A percentile compares a stretch with the other conserved stretches of the same genome.
phyloP scores from a whole-genome alignment of 2,888 invertebrate genomes.

The Cataglyphis rosenhaueri region DNA sequence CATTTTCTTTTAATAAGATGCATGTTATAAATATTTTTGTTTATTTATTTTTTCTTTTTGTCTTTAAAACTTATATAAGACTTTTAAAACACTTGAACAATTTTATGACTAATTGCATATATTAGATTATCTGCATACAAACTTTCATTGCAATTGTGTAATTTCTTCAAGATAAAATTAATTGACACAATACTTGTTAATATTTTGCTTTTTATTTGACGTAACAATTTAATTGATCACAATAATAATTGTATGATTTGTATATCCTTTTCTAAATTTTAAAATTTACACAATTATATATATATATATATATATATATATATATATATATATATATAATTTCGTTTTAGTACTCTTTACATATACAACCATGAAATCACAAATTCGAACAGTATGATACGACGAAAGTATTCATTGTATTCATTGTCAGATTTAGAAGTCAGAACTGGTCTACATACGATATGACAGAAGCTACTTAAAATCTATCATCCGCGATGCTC shows the following conservation, averaged over 20 bases:
- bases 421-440: neutral
- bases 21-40: neutral
- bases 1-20: neutral
- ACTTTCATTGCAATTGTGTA: neutral
- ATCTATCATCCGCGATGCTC: conserved; percentile 36
- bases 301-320: neutral
- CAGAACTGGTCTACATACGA: neutral
- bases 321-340: neutral
- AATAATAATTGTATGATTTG: neutral
- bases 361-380: neutral
- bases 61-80: neutral
- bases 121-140: neutral
- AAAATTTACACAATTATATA: neutral
- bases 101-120: neutral
- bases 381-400: neutral
- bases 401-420: neutral
- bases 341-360: neutral
- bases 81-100: neutral
- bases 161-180: neutral
- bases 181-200: neutral
- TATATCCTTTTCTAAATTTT: neutral
- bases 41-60: neutral
- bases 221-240: neutral
- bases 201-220: neutral
- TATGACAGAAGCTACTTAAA: conserved; percentile 25